A percentile compares a stretch with the other conserved stretches of the same genome.
Evolutionary conservation across 2,888 invertebrate genomes (phyloP).

Genomic region (Hyles lineata): DNA sequence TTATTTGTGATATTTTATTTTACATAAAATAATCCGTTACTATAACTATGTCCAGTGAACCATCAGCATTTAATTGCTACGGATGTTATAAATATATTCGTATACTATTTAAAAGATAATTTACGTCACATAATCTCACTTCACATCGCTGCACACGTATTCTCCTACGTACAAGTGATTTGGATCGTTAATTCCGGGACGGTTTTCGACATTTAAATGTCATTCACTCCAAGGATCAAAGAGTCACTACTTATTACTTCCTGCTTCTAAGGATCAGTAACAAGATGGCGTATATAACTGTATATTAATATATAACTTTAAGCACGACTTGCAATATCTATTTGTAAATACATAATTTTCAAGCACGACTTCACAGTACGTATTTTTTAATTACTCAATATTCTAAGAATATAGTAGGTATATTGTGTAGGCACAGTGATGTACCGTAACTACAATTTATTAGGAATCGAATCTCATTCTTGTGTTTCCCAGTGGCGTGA

Average conservation of each 20-base stretch:
- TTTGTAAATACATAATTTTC: neutral
- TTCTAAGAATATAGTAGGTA: no score
- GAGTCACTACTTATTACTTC: constrained; percentile 48
- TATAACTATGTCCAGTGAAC: neutral
- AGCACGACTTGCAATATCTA: neutral
- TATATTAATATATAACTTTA: neutral
- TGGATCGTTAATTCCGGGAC: constrained; percentile 47
- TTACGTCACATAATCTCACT: neutral
- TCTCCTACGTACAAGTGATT: constrained; percentile 7
- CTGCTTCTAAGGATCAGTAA: constrained; percentile 35
- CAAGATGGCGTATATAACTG: neutral
- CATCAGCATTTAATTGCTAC: neutral
- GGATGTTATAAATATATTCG: neutral
- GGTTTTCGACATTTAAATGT: constrained; percentile 63
- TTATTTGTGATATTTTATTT: no score
- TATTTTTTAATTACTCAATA: neutral
- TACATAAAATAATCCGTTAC: neutral
- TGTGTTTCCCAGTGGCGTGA: no score
- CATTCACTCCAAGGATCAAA: constrained; percentile 44
- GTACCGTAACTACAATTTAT: no score
- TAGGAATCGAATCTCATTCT: no score
- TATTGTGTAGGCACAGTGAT: no score
- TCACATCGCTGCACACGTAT: constrained; percentile 23
- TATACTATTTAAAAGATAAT: neutral
- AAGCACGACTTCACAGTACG: neutral